Evolutionary conservation across 2,113 vertebrate species (phyloP).

Genomic region (Acrocephalus arundinaceus): DNA sequence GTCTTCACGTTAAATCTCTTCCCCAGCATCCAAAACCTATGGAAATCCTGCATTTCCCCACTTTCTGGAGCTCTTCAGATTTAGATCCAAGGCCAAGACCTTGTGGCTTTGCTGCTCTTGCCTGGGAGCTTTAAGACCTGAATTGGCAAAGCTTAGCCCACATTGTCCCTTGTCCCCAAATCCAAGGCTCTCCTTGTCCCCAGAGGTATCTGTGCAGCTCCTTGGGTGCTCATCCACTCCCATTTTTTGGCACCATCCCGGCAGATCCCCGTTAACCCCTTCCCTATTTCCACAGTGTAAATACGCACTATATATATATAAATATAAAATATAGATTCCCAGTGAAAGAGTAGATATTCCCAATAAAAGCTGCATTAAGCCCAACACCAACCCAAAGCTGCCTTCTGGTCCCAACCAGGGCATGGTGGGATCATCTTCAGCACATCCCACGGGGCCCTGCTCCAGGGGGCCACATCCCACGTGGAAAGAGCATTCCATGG

Average conservation of each 20-base stretch:
- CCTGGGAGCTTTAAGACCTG: too few relatives aligned
- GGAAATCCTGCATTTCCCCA: neutral
- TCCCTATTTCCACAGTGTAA: accelerated
- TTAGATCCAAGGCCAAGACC: neutral
- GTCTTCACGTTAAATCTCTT: accelerated
- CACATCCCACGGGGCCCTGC: accelerated
- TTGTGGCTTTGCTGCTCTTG: neutral
- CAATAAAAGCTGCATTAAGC: neutral
- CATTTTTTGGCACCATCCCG: neutral
- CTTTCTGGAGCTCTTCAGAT: accelerated
- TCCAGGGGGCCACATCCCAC: accelerated
- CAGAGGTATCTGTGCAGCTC: neutral
- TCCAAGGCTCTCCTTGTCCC: neutral
- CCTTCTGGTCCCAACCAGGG: neutral
- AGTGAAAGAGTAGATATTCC: neutral
- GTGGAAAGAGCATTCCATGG: accelerated
- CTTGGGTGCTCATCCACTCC: accelerated
- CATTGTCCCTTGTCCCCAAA: neutral
- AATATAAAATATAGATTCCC: neutral
- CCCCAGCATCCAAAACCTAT: neutral
- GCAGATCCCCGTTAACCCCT: neutral
- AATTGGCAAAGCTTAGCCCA: neutral
- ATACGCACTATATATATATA: accelerated
- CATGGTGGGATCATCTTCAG: neutral
- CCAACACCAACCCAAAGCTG: neutral